Evolutionary conservation across 2,888 invertebrate genomes (phyloP), one percentile per base, ranked within the genome.

Genomic region (Pammene aurita): DNA sequence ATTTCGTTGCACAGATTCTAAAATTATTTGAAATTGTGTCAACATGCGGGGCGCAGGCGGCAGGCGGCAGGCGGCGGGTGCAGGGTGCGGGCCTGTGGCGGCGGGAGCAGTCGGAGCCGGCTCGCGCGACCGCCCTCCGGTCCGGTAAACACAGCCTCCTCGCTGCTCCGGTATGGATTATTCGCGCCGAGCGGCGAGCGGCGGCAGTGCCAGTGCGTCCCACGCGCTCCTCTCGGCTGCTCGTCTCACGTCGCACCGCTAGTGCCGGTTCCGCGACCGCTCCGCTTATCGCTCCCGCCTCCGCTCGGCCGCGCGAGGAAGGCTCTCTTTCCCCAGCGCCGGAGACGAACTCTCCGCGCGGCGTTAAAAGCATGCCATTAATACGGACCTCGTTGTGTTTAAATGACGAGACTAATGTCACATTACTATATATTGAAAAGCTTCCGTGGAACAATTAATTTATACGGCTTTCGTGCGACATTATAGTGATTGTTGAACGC

Each of bases 111-210:
- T 80, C 80, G 79, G 77, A 83, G 85, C 83, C 79, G 80, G 84
- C 84, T 84, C 81, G 86, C 83, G 84, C 87, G 86, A 81, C 84
- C 88, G 87, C 88, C 87, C 89, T 86, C 81, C 85, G 87, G 89
- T 90, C 91, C 90, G 86, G 89, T 89, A 87, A 88, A 87, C 84
- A 89, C 89, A 88, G 88, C 90, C 89, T 88, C 88, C 88, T 84
- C 86, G 85, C 85, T 84, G 84, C 87, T 83, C 88, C 82, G 81
- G 87, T 92, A 90, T 92, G 89, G 92, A 92, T 92, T 91, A 91
- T 90, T 91, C 89, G 88, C 80, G 78, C 83, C 82, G 80, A 84
- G 78, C 84, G 80, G 81, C 80, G 81, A 84, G 80, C 86, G 81
- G 80, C 85, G 84, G 83, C 89, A 80, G 68, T 54, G 68, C 48